Percentiles rank a stretch among this genome's conserved stretches.
These are phyloP conservation scores for Bicyclus anynana DNA, from an alignment of 1,140 invertebrate species.

Conservation along the genomic window DNA sequence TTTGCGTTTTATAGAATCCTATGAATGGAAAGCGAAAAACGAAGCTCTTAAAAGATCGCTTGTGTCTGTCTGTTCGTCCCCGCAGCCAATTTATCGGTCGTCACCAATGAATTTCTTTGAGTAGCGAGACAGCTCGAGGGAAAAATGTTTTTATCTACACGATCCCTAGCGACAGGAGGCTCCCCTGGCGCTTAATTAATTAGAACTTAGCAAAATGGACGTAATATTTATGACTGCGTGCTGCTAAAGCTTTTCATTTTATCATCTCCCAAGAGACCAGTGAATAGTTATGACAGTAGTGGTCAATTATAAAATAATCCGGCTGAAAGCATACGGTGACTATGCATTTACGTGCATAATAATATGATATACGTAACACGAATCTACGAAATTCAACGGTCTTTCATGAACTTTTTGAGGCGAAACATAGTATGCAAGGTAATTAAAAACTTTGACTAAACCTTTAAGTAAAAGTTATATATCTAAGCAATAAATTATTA, in stretches of 20 bases:
- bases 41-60: too few relatives aligned
- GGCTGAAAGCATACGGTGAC: neutral
- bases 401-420: too few relatives aligned
- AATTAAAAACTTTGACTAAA: too few relatives aligned
- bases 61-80: too few relatives aligned
- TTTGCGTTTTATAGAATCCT: too few relatives aligned
- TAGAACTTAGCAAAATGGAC: conserved; percentile 35
- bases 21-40: too few relatives aligned
- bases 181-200: conserved; percentile 38
- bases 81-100: too few relatives aligned
- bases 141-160: conserved; percentile 26
- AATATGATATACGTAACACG: too few relatives aligned
- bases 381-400: too few relatives aligned
- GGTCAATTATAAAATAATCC: conserved; percentile 3
- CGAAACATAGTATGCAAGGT: too few relatives aligned
- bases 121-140: conserved; percentile 21
- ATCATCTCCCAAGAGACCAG: conserved; percentile 1
- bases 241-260: conserved; percentile 17
- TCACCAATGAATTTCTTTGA: conserved; percentile 25
- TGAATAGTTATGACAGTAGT: conserved; percentile 9
- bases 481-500: too few relatives aligned
- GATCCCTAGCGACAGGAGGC: conserved; percentile 13
- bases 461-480: too few relatives aligned
- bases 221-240: conserved; percentile 32
- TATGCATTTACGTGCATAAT: neutral